phyloP scores from a whole-genome alignment of 2,113 vertebrate genomes.

The Orientallactaga bullata region DNA sequence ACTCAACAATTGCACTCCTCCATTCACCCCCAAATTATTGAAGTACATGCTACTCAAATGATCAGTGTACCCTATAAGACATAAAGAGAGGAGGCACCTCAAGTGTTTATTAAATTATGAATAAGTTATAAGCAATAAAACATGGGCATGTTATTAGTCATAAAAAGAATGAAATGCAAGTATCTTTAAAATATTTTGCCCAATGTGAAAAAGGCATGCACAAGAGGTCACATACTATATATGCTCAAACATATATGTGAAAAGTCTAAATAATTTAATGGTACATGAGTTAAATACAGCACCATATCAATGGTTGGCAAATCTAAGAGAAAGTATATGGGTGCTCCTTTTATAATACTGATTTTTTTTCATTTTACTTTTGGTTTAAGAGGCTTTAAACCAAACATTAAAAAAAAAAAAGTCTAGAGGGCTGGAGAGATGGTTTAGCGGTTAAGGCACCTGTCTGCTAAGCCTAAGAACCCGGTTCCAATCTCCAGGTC shows the following conservation, averaged over 20 bases:
- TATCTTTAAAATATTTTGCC: neutral
- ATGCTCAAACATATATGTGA: neutral
- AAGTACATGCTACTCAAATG: neutral
- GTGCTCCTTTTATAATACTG: too few relatives aligned
- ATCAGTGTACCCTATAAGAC: neutral
- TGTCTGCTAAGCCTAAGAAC: too few relatives aligned
- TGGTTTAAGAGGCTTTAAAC: too few relatives aligned
- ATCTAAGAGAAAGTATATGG: too few relatives aligned
- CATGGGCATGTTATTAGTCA: neutral
- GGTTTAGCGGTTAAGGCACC: too few relatives aligned
- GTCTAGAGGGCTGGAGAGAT: too few relatives aligned
- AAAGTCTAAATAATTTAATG: too few relatives aligned
- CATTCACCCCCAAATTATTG: neutral
- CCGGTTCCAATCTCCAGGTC: too few relatives aligned
- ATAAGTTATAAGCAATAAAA: neutral
- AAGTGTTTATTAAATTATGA: neutral
- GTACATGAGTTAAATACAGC: neutral
- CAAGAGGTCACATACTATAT: neutral
- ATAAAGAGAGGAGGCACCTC: neutral
- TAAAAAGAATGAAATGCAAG: neutral
- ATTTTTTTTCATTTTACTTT: too few relatives aligned
- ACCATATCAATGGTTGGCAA: too few relatives aligned
- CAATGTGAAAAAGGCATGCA: neutral
- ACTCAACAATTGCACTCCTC: neutral
- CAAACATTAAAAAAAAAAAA: too few relatives aligned